Base-by-base conservation (phyloP, 1,140 invertebrate species). In the Tetramorium simillimum region DNA sequence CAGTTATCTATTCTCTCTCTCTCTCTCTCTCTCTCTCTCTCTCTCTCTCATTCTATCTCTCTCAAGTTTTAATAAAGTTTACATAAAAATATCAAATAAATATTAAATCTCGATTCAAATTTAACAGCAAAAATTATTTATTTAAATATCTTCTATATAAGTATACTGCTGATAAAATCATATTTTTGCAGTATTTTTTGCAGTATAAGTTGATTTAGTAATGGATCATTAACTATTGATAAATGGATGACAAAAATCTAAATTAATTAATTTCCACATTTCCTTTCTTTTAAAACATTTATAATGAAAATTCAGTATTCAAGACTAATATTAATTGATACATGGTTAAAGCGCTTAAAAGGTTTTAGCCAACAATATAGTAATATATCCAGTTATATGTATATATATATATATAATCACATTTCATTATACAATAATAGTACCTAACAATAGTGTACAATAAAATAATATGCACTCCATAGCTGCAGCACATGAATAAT, bases 251-350 rank as follows among this genome's bases (percentile, higher is more conserved):
- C 18, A 63, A 40, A 58, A 43, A 82, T 70, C 10, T 14, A 0
- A n/a, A 40, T 82, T 72, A 72, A 81, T 81, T 56, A 81, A 70
- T 1, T 58, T 37, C 12, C 10, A 46, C 3, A 10, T 46, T 46
- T 14, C 12, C 9, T 46, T 14, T 46, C 12, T 46, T 46, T 46
- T 46, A 46, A 46, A 46, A 46, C 24, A 14, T 33, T 51, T 24
- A 3, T 33, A 49, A 14, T 43, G 33, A 3, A 72, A 72, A 56
- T 43, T 14, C 5, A 28, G 3, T 9, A 56, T 65, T 6, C 28
- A 46, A 16, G 21, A 81, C 70, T 70, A 56, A 81, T 81, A 1
- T 40, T 28, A 70, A 70, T 56, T 81, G 49, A 81, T 70, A 70
- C 6, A 40, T 46, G 21, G 14, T 70, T 81, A 81, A 40, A 80